These are phyloP conservation scores for Erinaceus europaeus DNA, from an alignment of 2,113 vertebrate genomes.

Conservation along the genomic window DNA sequence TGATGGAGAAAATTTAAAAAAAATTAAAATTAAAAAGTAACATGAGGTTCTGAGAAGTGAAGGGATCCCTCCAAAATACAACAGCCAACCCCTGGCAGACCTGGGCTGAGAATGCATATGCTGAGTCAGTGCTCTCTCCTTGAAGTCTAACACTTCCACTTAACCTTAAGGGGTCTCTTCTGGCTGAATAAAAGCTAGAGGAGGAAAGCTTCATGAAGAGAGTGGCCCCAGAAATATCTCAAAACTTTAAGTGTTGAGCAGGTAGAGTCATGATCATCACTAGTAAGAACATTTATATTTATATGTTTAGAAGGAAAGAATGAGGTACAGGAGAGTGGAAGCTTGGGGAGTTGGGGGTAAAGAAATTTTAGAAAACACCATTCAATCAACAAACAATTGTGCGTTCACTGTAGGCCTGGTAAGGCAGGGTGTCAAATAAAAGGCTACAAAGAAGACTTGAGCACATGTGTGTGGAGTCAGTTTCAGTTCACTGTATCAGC, in stretches of 20 bases:
- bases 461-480: background rate
- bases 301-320: background rate
- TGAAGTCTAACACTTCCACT: background rate
- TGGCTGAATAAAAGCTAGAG: background rate
- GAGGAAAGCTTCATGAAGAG: background rate
- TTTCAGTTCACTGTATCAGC: background rate
- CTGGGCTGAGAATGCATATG: background rate
- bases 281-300: background rate
- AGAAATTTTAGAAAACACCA: background rate
- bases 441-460: background rate
- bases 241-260: background rate
- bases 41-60: background rate
- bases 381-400: background rate
- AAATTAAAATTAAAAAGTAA: no score
- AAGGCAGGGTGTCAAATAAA: background rate
- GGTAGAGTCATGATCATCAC: background rate
- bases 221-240: background rate
- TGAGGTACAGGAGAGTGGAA: background rate
- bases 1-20: no score
- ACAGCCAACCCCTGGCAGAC: background rate
- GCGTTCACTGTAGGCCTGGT: background rate
- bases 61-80: background rate
- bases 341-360: background rate
- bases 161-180: background rate
- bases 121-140: background rate